Percentiles rank a stretch among this genome's conserved stretches.
phyloP scores from a whole-genome alignment of 2,888 invertebrate species.

The Cantharis nigra region DNA sequence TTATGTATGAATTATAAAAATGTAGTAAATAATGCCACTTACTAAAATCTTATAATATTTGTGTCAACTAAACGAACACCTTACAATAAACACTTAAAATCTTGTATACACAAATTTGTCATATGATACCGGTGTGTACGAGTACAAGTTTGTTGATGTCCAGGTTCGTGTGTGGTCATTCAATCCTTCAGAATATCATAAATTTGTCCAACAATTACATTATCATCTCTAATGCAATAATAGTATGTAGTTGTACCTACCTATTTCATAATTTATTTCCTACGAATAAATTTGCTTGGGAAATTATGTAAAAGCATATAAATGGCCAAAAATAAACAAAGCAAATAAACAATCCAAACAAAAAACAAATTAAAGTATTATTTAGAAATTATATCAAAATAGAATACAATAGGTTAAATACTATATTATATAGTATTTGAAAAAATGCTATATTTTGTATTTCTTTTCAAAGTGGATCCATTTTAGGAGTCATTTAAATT shows the following conservation, averaged over 20 bases:
- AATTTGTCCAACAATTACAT: conserved; percentile 20
- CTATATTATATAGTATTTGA: no score
- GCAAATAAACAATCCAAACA: neutral
- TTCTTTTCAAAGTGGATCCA: neutral
- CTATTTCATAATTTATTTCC: neutral
- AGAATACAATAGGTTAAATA: neutral
- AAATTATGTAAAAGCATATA: neutral
- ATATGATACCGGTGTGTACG: conserved; percentile 20
- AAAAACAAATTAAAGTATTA: neutral
- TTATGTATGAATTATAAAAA: neutral
- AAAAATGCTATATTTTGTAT: neutral
- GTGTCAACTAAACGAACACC: conserved; percentile 20
- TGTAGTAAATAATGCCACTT: neutral
- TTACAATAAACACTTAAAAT: conserved; percentile 23
- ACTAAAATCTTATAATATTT: conserved; percentile 19
- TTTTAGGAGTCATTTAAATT: neutral
- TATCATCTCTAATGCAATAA: conserved; percentile 11
- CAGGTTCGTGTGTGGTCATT: conserved; percentile 27
- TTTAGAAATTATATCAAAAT: neutral
- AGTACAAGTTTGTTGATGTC: conserved; percentile 27
- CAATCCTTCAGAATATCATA: conserved; percentile 26
- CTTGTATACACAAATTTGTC: conserved; percentile 31
- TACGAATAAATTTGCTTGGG: neutral
- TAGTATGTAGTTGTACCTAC: neutral
- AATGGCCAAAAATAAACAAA: neutral